phyloP scores from a whole-genome alignment of 1,140 invertebrate species.

The Neodiprion virginianus region DNA sequence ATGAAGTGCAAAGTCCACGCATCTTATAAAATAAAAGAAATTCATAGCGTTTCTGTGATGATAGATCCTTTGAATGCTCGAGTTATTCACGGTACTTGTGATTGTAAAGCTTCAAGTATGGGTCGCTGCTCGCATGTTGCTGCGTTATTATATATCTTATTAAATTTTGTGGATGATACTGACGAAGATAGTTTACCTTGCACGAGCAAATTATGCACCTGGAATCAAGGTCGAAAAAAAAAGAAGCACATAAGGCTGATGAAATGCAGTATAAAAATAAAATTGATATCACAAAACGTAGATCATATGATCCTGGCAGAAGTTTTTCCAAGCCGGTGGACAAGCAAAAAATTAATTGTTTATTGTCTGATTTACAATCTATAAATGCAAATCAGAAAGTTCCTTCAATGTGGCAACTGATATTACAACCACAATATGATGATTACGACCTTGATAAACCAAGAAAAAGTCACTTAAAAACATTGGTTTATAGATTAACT shows the following conservation, averaged over 20 bases:
- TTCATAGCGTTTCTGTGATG: constrained; percentile 15
- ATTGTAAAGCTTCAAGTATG: constrained; percentile 21
- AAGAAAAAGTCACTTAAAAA: background rate
- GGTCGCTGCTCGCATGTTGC: constrained; percentile 20
- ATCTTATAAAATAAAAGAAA: background rate
- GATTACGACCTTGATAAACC: background rate
- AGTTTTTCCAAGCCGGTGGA: too few relatives aligned
- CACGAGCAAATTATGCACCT: too few relatives aligned
- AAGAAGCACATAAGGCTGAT: too few relatives aligned
- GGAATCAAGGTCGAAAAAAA: too few relatives aligned
- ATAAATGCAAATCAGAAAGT: background rate
- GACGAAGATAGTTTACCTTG: background rate
- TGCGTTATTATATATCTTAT: constrained; percentile 15
- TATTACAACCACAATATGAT: background rate
- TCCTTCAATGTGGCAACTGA: constrained; percentile 1
- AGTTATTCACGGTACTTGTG: constrained; percentile 11
- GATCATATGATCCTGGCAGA: too few relatives aligned
- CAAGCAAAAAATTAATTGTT: background rate
- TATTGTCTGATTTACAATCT: background rate
- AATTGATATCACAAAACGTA: too few relatives aligned
- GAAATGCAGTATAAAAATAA: too few relatives aligned
- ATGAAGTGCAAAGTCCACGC: constrained; percentile 11
- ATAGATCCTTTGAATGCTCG: background rate
- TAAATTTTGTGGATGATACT: background rate
- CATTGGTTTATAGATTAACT: constrained; percentile 4